phyloP scores from a whole-genome alignment of 2,888 invertebrate genomes.

The Malthinus seriepunctatus region DNA sequence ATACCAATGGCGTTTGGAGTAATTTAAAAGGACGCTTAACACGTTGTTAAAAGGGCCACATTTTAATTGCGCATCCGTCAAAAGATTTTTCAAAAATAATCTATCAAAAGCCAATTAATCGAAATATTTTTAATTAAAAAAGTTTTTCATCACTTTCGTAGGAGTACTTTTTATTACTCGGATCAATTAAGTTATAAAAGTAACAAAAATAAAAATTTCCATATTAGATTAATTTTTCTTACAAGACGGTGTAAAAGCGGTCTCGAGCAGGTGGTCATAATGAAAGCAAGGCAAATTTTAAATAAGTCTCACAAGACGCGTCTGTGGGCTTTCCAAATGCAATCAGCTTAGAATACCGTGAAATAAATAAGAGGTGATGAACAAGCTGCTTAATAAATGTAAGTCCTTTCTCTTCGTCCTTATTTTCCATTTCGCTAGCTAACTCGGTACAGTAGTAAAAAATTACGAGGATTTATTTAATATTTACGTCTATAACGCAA shows the following conservation, averaged over 20 bases:
- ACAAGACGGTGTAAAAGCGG: constrained; percentile 21
- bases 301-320: constrained; percentile 30
- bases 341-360: constrained; percentile 32
- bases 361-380: constrained; percentile 29
- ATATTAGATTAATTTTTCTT: constrained; percentile 21
- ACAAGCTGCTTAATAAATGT: constrained; percentile 24
- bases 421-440: constrained; percentile 8
- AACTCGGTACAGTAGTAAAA: constrained; percentile 6
- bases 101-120: no score
- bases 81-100: no score
- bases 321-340: constrained; percentile 29
- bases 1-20: neutral
- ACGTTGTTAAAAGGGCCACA: no score
- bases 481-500: constrained; percentile 14
- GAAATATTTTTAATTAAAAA: neutral
- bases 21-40: neutral
- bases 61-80: no score
- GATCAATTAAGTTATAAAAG: constrained; percentile 14
- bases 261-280: constrained; percentile 32
- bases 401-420: constrained; percentile 13
- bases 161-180: neutral
- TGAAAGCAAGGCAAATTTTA: constrained; percentile 34
- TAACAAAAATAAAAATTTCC: constrained; percentile 19
- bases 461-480: constrained; percentile 10
- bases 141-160: neutral